Evolutionary conservation across 2,113 vertebrate genomes (phyloP).

Genomic region (Ochotona curzoniae): DNA sequence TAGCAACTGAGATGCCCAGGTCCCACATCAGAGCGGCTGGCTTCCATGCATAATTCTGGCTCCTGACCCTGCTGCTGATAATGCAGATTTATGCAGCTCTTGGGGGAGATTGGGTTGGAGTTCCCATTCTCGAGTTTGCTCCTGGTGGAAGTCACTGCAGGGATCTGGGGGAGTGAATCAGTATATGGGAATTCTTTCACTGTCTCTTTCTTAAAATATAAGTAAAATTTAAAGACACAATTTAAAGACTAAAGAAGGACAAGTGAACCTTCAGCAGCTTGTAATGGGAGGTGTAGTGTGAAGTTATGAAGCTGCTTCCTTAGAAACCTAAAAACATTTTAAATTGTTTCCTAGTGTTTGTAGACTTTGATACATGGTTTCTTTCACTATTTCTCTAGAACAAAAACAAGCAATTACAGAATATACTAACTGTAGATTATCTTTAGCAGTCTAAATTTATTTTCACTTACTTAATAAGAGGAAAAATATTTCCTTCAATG

Average conservation of each 20-base stretch:
- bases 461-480: neutral
- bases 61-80: no score
- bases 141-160: no score
- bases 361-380: neutral
- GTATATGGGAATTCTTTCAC: no score
- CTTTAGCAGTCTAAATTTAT: neutral
- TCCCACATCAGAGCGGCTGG: no score
- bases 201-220: no score
- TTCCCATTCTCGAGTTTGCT: no score
- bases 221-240: no score
- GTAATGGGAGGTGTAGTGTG: neutral
- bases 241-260: neutral
- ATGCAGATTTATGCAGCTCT: no score
- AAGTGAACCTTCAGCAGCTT: neutral
- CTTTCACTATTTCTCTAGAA: neutral
- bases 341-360: neutral
- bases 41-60: no score
- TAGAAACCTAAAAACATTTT: constrained; percentile 10
- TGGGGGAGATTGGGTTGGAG: no score
- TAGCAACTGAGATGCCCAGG: no score
- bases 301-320: neutral
- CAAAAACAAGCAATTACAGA: neutral
- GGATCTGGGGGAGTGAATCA: no score
- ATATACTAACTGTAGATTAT: neutral
- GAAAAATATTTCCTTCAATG: neutral